phyloP scores from a whole-genome alignment of 2,797 vertebrate genomes.

The Streptopelia turtur region DNA sequence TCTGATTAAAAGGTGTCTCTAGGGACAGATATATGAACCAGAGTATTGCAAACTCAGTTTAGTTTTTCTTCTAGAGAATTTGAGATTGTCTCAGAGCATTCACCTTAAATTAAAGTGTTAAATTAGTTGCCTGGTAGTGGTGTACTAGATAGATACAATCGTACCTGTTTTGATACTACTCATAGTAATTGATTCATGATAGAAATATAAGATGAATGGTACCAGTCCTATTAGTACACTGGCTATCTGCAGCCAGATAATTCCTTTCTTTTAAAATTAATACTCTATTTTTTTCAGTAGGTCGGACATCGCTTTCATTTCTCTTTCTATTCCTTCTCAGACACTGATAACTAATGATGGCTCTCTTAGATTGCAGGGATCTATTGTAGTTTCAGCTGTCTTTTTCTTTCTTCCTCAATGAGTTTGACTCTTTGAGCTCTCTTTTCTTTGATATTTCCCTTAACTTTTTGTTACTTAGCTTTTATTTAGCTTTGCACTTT shows the following conservation, averaged over 20 bases:
- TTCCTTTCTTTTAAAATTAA: slow-evolving; percentile 23
- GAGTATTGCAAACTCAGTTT: neutral
- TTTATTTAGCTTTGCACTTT: slow-evolving; percentile 27
- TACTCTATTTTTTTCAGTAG: slow-evolving; percentile 3
- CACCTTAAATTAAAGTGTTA: neutral
- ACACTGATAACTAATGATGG: slow-evolving; percentile 2
- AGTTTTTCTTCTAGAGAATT: neutral
- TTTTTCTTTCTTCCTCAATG: neutral
- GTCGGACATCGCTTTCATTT: slow-evolving; percentile 30
- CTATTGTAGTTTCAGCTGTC: neutral
- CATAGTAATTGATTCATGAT: neutral
- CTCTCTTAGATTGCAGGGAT: neutral
- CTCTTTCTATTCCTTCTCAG: slow-evolving; percentile 10
- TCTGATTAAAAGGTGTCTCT: neutral
- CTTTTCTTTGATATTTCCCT: neutral
- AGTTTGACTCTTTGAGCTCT: neutral
- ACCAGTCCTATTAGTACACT: neutral
- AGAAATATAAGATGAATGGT: neutral
- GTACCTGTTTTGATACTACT: neutral
- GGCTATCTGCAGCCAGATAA: neutral
- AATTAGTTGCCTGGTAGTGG: neutral
- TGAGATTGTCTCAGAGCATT: neutral
- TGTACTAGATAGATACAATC: neutral
- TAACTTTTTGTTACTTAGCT: slow-evolving; percentile 14
- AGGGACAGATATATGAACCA: neutral